A percentile compares a stretch with the other conserved stretches of the same genome.
Evolutionary conservation across 1,140 invertebrate species (phyloP).

Genomic region (Vanessa atalanta): DNA sequence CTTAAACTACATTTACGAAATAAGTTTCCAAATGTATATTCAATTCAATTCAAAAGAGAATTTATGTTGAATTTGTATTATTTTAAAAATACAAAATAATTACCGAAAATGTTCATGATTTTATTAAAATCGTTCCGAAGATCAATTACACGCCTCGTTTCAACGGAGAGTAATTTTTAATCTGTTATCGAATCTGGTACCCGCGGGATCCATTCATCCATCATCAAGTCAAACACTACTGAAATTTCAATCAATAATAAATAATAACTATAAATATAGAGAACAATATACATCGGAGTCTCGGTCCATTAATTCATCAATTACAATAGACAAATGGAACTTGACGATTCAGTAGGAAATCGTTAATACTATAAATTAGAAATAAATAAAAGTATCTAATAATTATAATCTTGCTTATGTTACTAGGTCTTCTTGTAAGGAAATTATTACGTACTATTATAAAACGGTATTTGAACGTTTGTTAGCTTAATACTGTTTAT

Average conservation of each 20-base stretch:
- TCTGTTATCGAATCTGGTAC: conserved; percentile 8
- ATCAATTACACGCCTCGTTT: conserved; percentile 1
- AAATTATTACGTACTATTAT: too few relatives aligned
- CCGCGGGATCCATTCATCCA: conserved; percentile 16
- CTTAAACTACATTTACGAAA: too few relatives aligned
- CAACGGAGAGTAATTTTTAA: conserved; percentile 16
- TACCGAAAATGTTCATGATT: not conserved
- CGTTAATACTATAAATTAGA: too few relatives aligned
- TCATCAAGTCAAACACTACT: conserved; percentile 14
- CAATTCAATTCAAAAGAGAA: too few relatives aligned
- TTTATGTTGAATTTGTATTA: too few relatives aligned
- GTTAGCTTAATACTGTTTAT: not conserved
- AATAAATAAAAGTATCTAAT: too few relatives aligned
- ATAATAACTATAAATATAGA: not conserved
- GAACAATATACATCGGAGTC: not conserved
- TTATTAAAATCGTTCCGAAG: not conserved
- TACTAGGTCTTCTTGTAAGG: too few relatives aligned
- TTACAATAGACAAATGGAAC: not conserved
- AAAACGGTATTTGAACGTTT: not conserved
- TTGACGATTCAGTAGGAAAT: not conserved
- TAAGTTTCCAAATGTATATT: too few relatives aligned
- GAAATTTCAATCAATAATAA: conserved; percentile 1
- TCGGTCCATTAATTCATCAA: not conserved
- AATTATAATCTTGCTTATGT: too few relatives aligned
- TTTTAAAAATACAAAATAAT: too few relatives aligned